Base-by-base conservation (phyloP, 2,888 invertebrate species). In the Pseudococcus viburni region DNA sequence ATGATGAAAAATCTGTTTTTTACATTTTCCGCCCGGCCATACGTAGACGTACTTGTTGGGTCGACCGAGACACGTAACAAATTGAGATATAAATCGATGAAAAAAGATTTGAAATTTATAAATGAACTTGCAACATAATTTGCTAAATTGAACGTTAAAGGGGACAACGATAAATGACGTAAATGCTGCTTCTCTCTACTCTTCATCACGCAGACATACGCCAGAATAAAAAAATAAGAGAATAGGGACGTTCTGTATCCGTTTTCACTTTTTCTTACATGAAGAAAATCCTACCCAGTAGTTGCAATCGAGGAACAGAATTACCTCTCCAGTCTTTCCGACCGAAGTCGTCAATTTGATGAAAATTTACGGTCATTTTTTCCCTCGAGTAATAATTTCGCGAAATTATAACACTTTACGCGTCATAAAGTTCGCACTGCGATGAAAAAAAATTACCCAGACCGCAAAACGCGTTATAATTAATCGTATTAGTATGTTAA, bases 401-500 rank as follows among this genome's bases (percentile, higher is more conserved):
- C 12, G 42, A 83, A 83, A 83, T 77, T 77, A 83, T 46, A 26
- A 86, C 46, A n/a, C 48, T 42, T 86, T 51, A 68, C 86, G 86
- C 73, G 68, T 86, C 86, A 86, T 86, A 86, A 86, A 86, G 12
- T 86, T 73, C 46, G 22, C 46, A 33, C 19, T 59, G 19, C 11
- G 46, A 68, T 12, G 73, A 86, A 39, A 64, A 33, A 64, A 64
- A 19, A 59, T 59, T 64, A 22, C 19, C 0, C 33, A 86, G 51
- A 86, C 86, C 86, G 73, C 86, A 86, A 68, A 86, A 48, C 26
- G 64, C 86, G 73, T 86, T 86, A 86, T 86, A 86, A 86, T 86
- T 86, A 86, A 86, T 86, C 86, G 86, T 86, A 86, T 86, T 86
- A 86, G 86, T 86, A 86, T 86, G 86, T 86, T 86, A 86, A 86